Percentiles rank a stretch among this genome's conserved stretches.
Evolutionary conservation across 2,888 invertebrate species (phyloP).

Genomic region (Cryptocheilus praepositus): DNA sequence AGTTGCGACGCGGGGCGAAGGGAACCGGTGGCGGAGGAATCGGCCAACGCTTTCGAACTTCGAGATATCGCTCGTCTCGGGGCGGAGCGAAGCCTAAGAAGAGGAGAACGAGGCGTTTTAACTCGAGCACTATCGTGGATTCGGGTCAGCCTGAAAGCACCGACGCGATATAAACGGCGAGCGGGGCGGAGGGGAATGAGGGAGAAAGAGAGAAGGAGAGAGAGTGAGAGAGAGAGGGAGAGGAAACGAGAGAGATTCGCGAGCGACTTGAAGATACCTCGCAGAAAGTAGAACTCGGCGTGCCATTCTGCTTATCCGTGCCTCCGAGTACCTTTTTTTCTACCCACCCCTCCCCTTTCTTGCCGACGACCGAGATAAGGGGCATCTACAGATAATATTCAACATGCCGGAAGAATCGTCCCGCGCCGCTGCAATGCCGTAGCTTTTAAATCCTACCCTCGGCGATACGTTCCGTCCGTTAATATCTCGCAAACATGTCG

Average conservation of each 20-base stretch:
- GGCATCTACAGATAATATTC: no score
- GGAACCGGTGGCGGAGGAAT: constrained; percentile 29
- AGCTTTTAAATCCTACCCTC: no score
- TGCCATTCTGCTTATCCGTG: constrained; percentile 12
- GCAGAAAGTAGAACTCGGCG: constrained; percentile 9
- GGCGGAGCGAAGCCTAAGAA: constrained; percentile 33
- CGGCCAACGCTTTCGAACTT: constrained; percentile 53
- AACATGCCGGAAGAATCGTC: no score
- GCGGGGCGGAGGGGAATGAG: not conserved
- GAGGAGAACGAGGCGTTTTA: constrained; percentile 39
- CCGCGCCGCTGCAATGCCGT: not conserved
- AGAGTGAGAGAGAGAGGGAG: not conserved
- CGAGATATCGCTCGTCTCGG: constrained; percentile 43
- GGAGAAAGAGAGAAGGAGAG: not conserved
- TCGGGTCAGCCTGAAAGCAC: constrained; percentile 50
- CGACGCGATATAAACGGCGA: constrained; percentile 31
- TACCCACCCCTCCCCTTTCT: not conserved
- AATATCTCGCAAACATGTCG: no score
- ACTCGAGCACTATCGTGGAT: constrained; percentile 46
- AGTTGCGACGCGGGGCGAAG: not conserved
- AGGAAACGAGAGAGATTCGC: not conserved
- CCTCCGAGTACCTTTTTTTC: constrained; percentile 12
- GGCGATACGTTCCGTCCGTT: not conserved
- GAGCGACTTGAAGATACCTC: constrained; percentile 21
- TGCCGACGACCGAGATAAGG: no score